A percentile compares a stretch with the other conserved stretches of the same genome.
phyloP scores from a whole-genome alignment of 2,888 invertebrate species.

The Chorisops tibialis region DNA sequence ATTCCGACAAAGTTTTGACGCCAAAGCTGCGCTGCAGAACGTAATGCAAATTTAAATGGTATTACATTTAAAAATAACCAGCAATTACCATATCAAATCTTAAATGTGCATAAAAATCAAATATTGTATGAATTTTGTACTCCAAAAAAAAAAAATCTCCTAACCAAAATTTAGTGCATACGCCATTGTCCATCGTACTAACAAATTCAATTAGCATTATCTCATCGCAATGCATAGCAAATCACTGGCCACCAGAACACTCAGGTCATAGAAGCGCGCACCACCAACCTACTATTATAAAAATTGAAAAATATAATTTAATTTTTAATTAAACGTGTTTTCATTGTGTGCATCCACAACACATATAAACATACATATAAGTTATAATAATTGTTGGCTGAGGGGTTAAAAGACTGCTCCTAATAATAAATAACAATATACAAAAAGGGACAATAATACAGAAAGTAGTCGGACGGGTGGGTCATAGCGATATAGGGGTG shows the following conservation, averaged over 20 bases:
- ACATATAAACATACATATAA: too few species aligned
- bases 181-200: neutral
- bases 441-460: constrained; percentile 7
- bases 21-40: too few species aligned
- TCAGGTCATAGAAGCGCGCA: constrained; percentile 2
- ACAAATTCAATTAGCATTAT: constrained; percentile 24
- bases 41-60: too few species aligned
- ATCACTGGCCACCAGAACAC: neutral
- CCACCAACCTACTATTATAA: constrained; percentile 15
- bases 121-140: too few species aligned
- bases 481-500: neutral
- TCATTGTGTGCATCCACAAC: too few species aligned
- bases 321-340: constrained; percentile 19
- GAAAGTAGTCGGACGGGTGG: neutral
- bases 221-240: constrained; percentile 4
- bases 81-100: too few species aligned
- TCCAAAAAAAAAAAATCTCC: neutral
- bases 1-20: too few species aligned
- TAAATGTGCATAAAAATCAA: too few species aligned
- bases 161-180: constrained; percentile 5
- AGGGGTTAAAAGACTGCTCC: constrained; percentile 7
- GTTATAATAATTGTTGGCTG: neutral
- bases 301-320: constrained; percentile 21
- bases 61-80: too few species aligned
- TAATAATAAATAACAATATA: constrained; percentile 26